phyloP scores from a whole-genome alignment of 1,140 invertebrate genomes.

The Drosophila sp. region DNA sequence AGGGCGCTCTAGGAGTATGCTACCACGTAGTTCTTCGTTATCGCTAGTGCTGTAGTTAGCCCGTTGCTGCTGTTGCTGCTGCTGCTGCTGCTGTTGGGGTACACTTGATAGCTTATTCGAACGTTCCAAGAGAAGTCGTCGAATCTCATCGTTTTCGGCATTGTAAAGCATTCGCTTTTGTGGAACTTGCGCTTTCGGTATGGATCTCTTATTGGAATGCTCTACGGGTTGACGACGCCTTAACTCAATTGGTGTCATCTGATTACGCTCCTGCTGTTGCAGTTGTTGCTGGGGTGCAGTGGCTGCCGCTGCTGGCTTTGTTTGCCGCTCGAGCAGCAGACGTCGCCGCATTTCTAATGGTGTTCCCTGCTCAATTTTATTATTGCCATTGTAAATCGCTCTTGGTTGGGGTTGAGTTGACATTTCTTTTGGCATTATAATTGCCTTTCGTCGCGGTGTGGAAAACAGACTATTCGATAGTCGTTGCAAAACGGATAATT shows the following conservation, averaged over 20 bases:
- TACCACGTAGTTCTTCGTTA: not conserved
- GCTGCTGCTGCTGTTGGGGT: not conserved
- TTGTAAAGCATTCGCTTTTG: not conserved
- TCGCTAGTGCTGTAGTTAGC: not conserved
- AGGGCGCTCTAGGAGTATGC: slow-evolving; percentile 17
- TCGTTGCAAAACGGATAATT: slow-evolving; percentile 73
- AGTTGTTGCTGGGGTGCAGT: not conserved
- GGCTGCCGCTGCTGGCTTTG: not conserved
- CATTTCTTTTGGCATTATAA: slow-evolving; percentile 44
- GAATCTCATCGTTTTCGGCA: not conserved
- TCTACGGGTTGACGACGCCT: not conserved
- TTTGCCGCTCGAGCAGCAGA: slow-evolving; percentile 66
- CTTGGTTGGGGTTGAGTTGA: slow-evolving; percentile 43
- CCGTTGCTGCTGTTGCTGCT: not conserved
- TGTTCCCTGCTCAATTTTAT: slow-evolving; percentile 1
- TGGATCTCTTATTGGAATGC: not conserved
- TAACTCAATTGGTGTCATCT: not conserved
- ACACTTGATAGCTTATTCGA: not conserved
- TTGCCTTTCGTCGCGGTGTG: slow-evolving; percentile 58
- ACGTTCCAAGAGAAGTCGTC: not conserved
- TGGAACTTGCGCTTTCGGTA: not conserved
- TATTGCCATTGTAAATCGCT: slow-evolving; percentile 25
- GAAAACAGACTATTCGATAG: slow-evolving; percentile 73
- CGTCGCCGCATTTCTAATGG: slow-evolving; percentile 60
- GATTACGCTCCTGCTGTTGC: not conserved